Conservation (phyloP, 2,113 vertebrate species). For the Bubo bubo region DNA sequence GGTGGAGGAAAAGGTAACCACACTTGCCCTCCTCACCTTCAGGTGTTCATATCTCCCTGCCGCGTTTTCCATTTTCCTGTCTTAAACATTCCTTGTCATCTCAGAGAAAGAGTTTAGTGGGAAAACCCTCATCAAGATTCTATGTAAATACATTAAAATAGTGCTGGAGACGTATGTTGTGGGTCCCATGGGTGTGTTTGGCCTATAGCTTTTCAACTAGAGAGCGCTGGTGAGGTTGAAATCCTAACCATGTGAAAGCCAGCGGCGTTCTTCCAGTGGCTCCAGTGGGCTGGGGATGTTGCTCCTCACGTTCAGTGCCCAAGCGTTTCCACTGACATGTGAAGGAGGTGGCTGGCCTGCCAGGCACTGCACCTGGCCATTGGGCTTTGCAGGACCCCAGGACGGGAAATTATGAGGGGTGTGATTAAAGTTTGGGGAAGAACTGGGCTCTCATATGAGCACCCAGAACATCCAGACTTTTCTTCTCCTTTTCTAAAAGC, state of each 20-base stretch:
- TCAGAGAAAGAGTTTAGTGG: constrained; percentile 14
- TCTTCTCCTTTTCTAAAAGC: neutral
- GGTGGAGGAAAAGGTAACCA: neutral
- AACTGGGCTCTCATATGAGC: neutral
- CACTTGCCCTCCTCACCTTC: neutral
- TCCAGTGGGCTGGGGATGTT: neutral
- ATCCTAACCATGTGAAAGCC: neutral
- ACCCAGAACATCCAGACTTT: neutral
- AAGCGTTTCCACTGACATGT: fast-evolving
- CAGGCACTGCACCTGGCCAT: fast-evolving
- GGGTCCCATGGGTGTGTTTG: neutral
- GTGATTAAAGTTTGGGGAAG: neutral
- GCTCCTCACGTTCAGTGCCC: fast-evolving
- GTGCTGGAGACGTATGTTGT: neutral
- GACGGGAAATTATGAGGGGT: neutral
- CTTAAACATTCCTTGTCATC: neutral
- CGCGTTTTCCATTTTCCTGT: neutral
- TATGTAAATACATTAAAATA: constrained; percentile 22
- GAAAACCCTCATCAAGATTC: neutral
- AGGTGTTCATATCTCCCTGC: neutral
- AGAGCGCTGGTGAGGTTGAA: neutral
- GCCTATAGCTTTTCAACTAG: neutral
- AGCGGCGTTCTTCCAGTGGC: neutral
- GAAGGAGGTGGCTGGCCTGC: neutral
- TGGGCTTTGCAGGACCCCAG: neutral